Conservation (phyloP, 2,113 vertebrate species). For the Atrichornis clamosus region DNA sequence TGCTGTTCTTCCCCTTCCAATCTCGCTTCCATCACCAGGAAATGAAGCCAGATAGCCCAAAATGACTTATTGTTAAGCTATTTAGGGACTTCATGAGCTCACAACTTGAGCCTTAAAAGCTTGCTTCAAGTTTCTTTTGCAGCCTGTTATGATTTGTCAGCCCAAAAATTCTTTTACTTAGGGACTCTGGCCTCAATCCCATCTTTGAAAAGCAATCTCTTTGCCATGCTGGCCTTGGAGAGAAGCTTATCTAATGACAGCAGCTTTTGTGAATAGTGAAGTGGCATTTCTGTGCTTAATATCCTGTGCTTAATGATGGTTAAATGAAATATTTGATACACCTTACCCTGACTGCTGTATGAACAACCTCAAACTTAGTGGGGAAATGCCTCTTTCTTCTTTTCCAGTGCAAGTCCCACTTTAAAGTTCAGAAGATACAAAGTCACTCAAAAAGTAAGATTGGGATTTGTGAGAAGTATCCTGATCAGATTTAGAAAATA, state of each 20-base stretch:
- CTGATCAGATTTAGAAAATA: neutral
- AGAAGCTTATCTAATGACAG: slow-evolving; percentile 4
- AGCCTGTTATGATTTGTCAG: neutral
- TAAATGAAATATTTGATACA: neutral
- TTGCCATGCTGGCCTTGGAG: neutral
- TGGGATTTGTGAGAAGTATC: neutral
- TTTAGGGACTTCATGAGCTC: neutral
- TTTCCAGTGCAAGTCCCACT: neutral
- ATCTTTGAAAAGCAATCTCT: neutral
- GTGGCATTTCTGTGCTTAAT: neutral
- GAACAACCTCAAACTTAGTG: neutral
- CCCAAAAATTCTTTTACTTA: neutral
- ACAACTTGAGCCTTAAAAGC: neutral
- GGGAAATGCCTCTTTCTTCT: neutral
- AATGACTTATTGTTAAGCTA: slow-evolving; percentile 15
- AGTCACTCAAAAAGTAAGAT: neutral
- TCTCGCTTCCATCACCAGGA: neutral
- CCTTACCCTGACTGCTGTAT: neutral
- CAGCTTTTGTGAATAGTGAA: neutral
- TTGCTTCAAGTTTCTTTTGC: slow-evolving; percentile 29
- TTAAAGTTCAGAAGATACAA: neutral
- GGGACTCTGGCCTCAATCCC: neutral
- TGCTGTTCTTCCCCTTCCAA: neutral
- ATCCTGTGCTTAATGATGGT: neutral
- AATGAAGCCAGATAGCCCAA: slow-evolving; percentile 17